A percentile compares a stretch with the other conserved stretches of the same genome.
Evolutionary conservation across 2,888 invertebrate species (phyloP).

Genomic region (Nomada fabriciana): DNA sequence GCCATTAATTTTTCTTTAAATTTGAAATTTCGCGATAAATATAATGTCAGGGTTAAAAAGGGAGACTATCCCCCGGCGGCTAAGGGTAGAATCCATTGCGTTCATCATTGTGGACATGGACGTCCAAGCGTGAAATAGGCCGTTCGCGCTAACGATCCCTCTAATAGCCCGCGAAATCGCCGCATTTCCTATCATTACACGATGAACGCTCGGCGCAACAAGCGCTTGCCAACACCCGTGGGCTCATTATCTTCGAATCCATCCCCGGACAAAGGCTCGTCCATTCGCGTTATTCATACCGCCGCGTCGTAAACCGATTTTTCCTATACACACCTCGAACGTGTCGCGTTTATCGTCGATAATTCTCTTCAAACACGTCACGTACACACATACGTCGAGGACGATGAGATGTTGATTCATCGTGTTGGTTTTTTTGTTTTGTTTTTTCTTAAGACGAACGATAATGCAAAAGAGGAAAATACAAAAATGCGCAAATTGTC

Average conservation of each 20-base stretch:
- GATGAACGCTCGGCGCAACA: slow-evolving; percentile 24
- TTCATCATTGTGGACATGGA: slow-evolving; percentile 71
- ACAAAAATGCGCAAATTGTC: too few species aligned
- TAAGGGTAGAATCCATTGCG: not conserved
- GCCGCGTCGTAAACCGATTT: slow-evolving; percentile 14
- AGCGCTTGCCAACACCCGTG: slow-evolving; percentile 29
- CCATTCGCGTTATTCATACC: slow-evolving; percentile 13
- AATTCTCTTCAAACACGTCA: not conserved
- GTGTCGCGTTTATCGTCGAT: slow-evolving; percentile 9
- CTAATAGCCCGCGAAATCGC: slow-evolving; percentile 72
- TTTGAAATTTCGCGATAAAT: too few species aligned
- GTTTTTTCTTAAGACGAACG: not conserved
- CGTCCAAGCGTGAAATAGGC: slow-evolving; percentile 72
- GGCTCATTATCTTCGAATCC: slow-evolving; percentile 44
- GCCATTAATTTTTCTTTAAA: too few species aligned
- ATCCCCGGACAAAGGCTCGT: slow-evolving; percentile 27
- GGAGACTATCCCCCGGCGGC: not conserved
- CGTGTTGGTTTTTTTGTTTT: not conserved
- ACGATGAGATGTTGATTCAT: not conserved
- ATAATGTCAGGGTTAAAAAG: not conserved
- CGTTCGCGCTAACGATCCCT: slow-evolving; percentile 70
- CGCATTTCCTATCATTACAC: slow-evolving; percentile 70
- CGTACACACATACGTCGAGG: not conserved
- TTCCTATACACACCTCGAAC: not conserved
- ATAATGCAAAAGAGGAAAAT: not conserved